Evolutionary conservation across 2,888 invertebrate genomes (phyloP).

Genomic region (Drosophila fungiperda): DNA sequence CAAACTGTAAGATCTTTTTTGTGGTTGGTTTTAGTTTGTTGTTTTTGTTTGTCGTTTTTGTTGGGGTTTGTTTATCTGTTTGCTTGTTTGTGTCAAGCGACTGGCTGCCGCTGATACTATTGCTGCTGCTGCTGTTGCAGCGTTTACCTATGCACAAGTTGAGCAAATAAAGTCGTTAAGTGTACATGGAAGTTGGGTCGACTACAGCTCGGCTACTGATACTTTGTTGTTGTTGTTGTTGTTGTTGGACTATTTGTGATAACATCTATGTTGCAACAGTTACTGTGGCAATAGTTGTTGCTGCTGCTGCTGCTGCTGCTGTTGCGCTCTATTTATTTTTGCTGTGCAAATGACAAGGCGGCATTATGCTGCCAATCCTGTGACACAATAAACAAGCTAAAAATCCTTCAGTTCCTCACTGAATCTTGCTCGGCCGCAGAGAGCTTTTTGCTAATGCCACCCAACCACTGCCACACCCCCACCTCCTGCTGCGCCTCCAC

Average conservation of each 20-base stretch:
- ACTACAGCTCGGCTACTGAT: slow-evolving; percentile 32
- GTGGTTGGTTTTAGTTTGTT: slow-evolving; percentile 62
- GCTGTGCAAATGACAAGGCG: slow-evolving; percentile 68
- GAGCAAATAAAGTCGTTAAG: slow-evolving; percentile 75
- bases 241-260: slow-evolving; percentile 50
- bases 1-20: slow-evolving; percentile 75
- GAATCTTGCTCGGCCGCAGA: slow-evolving; percentile 15
- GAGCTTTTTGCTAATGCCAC: slow-evolving; percentile 41
- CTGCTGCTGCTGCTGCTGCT: slow-evolving; percentile 6
- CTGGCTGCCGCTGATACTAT: slow-evolving; percentile 44
- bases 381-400: slow-evolving; percentile 76
- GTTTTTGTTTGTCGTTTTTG: slow-evolving; percentile 48
- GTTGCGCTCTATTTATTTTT: slow-evolving; percentile 54
- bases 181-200: slow-evolving; percentile 45
- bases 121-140: slow-evolving; percentile 19
- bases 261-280: slow-evolving; percentile 61
- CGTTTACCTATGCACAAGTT: slow-evolving; percentile 75
- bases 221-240: slow-evolving; percentile 21
- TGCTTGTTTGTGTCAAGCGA: slow-evolving; percentile 36
- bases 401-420: slow-evolving; percentile 32
- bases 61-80: slow-evolving; percentile 47
- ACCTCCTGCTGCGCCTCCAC: neutral
- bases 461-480: slow-evolving; percentile 6
- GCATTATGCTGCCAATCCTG: slow-evolving; percentile 79
- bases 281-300: slow-evolving; percentile 34